Evolutionary conservation across 2,797 vertebrate genomes (phyloP), one percentile per base, ranked within the genome.

Genomic region (Lepidocolaptes lacrymiger): DNA sequence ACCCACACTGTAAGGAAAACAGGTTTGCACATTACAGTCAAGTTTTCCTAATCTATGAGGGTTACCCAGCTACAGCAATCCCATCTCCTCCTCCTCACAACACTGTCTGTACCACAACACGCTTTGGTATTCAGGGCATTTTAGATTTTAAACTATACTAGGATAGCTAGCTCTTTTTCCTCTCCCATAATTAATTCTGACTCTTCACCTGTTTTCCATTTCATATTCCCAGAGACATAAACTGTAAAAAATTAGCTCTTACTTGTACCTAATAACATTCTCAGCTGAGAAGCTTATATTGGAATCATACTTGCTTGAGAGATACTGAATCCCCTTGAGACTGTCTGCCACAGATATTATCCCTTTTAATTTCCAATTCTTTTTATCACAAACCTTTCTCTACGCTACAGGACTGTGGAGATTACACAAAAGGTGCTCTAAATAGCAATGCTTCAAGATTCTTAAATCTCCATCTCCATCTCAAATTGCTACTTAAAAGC

Each of bases 311-410:
- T 96, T 95, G 81, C 91, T 95, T 68, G 72, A 89, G 81, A 95
- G 90, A 95, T 91, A 94, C 69, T 46, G 81, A 92, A 94, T 82
- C 84, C 92, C 71, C 93, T 92, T 94, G 92, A 96, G 91, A 96
- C 81, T 85, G 81, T 90, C 94, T 93, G 92, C 95, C 78, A 95
- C 86, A 95, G 91, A 97, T 95, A 96, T 87, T 94, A 96, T 94
- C 92, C 86, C 91, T 89, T 94, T 96, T 97, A 97, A 97, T 97
- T 96, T 96, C 89, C 78, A 94, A 89, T 94, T 95, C 83, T 94
- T 96, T 97, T 94, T 92, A 96, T 94, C 96, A 82, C 78, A 93
- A 95, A 85, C 92, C 88, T 87, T 94, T 92, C 63, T 93, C 91
- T 92, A 64, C 1, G 9, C 93, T 85, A 93, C 1, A 0, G 86